Base-by-base conservation (phyloP, 2,888 invertebrate species). In the Erebia ligea region DNA sequence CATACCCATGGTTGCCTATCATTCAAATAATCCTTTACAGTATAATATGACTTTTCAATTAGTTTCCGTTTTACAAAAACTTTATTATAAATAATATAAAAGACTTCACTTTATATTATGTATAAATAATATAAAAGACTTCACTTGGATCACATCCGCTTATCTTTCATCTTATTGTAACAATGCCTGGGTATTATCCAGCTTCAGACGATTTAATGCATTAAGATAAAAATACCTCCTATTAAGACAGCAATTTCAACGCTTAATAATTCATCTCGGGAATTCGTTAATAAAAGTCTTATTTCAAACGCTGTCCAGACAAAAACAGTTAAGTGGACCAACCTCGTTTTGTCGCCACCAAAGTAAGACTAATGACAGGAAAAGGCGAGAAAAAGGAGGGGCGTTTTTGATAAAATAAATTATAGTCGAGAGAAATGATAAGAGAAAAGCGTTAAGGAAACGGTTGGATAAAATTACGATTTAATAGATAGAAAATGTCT, bases 301-400 rank as follows among this genome's bases (percentile, higher is more conserved):
- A 64, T 64, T 64, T 54, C 64, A 54, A 64, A 64, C 52, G 52
- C 25, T 42, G 59, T 62, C 42, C 62, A 56, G 25, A 62, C n/a
- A 68, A 62, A 68, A 68, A 68, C 52, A 45, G 19, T 68, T 56
- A 54, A 68, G 45, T 63, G 56, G 25, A 48, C 56, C n/a, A 45
- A 58, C 45, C 42, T 59, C 19, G 13, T 67, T 67, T 66, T 67
- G 62, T 42, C 63, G 62, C 56, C 19, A 19, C 67, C 58, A 61
- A 72, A 69, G 74, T 75, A 71, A 75, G 68, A 75, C 73, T 71
- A 73, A 75, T 71, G 67, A 69, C 65, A n/a, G 61, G 58, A 68
- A 68, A 73, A 72, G 57, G 54, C 66, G 56, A 66, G 67, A 42
- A 57, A 69, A 57, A 54, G 19, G 42, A 15, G 15, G 34, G 45